Conservation (phyloP, 23 tunicate genomes). For the Trididemnum nubilum region DNA sequence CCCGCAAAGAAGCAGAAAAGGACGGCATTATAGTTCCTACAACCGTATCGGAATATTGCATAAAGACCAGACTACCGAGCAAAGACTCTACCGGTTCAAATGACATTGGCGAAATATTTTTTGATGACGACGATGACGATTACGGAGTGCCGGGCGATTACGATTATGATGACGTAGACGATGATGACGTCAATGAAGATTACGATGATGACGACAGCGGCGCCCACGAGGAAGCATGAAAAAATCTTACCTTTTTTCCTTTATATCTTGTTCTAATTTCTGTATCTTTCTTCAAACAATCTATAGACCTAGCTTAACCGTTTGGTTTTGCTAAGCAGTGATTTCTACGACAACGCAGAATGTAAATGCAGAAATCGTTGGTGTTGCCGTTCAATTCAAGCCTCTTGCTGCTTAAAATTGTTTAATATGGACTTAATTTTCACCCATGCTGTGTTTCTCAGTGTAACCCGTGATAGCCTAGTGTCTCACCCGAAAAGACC, state of each 20-base stretch:
- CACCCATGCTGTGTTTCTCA: no score
- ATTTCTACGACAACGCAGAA: not conserved
- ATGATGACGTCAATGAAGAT: conserved; percentile 78
- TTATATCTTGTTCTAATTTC: not conserved
- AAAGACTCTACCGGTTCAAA: conserved; percentile 75
- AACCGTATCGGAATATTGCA: conserved; percentile 93
- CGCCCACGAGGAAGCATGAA: conserved; percentile 47
- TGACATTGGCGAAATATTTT: conserved; percentile 72
- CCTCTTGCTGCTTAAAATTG: not conserved
- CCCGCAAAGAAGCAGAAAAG: conserved; percentile 87
- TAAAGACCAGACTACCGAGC: conserved; percentile 78
- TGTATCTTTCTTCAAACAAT: conserved; percentile 7
- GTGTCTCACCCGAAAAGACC: no score
- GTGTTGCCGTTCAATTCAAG: not conserved
- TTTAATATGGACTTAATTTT: no score
- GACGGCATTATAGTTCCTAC: conserved; percentile 88
- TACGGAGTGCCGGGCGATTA: conserved; percentile 56
- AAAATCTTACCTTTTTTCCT: not conserved
- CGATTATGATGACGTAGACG: conserved; percentile 70
- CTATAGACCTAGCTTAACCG: conserved; percentile 16
- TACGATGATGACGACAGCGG: conserved; percentile 85
- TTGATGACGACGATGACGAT: conserved; percentile 74
- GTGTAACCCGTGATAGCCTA: no score
- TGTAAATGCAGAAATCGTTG: not conserved
- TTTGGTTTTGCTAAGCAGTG: conserved; percentile 13